phyloP scores from a whole-genome alignment of 53 echinoderm and acorn worm species.

The Antedon mediterranea region DNA sequence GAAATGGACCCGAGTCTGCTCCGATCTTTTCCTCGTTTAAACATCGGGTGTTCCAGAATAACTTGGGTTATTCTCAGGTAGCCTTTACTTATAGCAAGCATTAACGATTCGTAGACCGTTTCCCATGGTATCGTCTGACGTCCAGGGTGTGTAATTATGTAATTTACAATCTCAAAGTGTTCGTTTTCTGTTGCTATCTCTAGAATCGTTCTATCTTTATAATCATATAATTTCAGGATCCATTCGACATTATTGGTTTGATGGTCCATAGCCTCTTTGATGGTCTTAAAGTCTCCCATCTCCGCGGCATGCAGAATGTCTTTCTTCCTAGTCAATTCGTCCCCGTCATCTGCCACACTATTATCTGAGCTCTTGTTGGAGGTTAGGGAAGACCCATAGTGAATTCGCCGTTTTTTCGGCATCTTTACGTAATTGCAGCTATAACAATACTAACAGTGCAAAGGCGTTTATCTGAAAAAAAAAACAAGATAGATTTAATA shows the following conservation, averaged over 20 bases:
- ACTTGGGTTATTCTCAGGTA: conserved; percentile 70
- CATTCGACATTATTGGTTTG: no score
- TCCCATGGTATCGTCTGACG: conserved; percentile 32
- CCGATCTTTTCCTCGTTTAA: conserved; percentile 70
- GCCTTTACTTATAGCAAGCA: conserved; percentile 95
- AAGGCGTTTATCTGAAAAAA: no score
- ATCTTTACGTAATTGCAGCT: neutral
- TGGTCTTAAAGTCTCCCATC: conserved; percentile 73
- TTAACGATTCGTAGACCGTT: conserved; percentile 61
- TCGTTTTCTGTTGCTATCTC: conserved; percentile 85
- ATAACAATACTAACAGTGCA: no score
- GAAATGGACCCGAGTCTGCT: conserved; percentile 76
- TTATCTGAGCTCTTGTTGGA: neutral
- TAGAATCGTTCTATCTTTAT: conserved; percentile 58
- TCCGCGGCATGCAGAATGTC: conserved; percentile 48
- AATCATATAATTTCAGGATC: conserved; percentile 59
- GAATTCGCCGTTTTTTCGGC: neutral
- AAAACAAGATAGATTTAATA: no score
- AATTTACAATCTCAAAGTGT: conserved; percentile 88
- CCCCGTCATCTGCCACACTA: conserved; percentile 20
- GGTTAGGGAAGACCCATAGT: neutral
- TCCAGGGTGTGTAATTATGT: conserved; percentile 30
- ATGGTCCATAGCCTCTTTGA: conserved; percentile 56
- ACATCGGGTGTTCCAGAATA: conserved; percentile 66
- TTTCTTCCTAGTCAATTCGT: conserved; percentile 33